Conservation (phyloP, 2,797 vertebrate genomes). For the Hoplostethus mediterraneus region DNA sequence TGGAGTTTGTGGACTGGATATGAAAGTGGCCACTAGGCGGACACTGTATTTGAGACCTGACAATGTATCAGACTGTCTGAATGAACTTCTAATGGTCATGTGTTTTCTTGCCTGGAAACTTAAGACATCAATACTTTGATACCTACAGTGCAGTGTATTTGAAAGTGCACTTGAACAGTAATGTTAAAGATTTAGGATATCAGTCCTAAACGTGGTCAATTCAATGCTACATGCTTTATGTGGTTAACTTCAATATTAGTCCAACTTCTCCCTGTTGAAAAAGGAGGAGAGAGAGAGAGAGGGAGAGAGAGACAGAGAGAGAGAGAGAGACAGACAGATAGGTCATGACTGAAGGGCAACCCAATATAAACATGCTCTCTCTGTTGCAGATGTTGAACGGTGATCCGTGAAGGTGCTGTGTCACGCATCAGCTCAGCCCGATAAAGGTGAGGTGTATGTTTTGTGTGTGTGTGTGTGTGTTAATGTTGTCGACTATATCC, state of each 20-base stretch:
- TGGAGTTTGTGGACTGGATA: too few relatives aligned
- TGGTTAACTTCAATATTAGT: background rate
- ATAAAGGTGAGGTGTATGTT: slow-evolving; percentile 21
- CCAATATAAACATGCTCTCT: slow-evolving; percentile 11
- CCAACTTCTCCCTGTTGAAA: background rate
- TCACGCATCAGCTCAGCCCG: slow-evolving; percentile 26
- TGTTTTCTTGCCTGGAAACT: too few relatives aligned
- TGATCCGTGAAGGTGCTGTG: slow-evolving; percentile 40
- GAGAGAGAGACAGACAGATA: background rate
- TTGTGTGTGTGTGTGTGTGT: background rate
- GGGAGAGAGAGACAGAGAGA: background rate
- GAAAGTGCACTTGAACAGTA: too few relatives aligned
- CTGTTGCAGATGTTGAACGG: slow-evolving; percentile 29
- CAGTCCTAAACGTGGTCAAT: background rate
- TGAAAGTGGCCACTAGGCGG: too few relatives aligned
- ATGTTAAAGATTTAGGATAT: too few relatives aligned
- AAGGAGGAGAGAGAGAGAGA: background rate
- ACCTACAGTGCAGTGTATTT: too few relatives aligned
- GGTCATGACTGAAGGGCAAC: background rate
- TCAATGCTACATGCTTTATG: too few relatives aligned
- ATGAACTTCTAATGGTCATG: too few relatives aligned
- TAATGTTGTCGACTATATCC: background rate
- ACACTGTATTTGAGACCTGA: too few relatives aligned
- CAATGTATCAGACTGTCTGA: too few relatives aligned
- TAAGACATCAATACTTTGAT: too few relatives aligned